A percentile compares a stretch with the other conserved stretches of the same genome.
Evolutionary conservation across 2,113 vertebrate species (phyloP).

Genomic region (Brachirus orientalis): DNA sequence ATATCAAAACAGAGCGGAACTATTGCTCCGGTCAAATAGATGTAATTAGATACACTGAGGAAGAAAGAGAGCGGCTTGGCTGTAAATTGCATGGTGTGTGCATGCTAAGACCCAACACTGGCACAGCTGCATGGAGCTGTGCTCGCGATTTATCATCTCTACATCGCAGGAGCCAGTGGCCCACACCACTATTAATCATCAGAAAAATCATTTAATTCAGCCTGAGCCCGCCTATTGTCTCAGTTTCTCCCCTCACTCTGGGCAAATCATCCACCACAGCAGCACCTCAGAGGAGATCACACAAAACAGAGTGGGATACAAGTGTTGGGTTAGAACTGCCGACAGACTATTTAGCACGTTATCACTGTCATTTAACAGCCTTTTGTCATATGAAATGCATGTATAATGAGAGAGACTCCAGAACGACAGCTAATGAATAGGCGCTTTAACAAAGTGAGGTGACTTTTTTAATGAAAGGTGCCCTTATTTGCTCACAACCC

Average conservation of each 20-base stretch:
- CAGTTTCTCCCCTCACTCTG: slow-evolving; percentile 69
- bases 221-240: slow-evolving; percentile 79
- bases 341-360: slow-evolving; percentile 27
- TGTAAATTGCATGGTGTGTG: slow-evolving; percentile 77
- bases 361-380: slow-evolving; percentile 18
- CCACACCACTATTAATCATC: slow-evolving; percentile 83
- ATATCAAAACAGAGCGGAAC: slow-evolving; percentile 63
- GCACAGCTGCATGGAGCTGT: slow-evolving; percentile 80
- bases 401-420: not conserved
- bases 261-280: slow-evolving; percentile 70
- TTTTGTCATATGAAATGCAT: slow-evolving; percentile 10
- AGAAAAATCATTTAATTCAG: slow-evolving; percentile 83
- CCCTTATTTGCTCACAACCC: too few relatives aligned
- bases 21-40: slow-evolving; percentile 65
- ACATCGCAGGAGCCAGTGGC: slow-evolving; percentile 76
- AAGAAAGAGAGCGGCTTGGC: slow-evolving; percentile 71
- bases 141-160: slow-evolving; percentile 82
- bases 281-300: slow-evolving; percentile 63
- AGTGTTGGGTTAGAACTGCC: slow-evolving; percentile 44
- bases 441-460: slow-evolving; percentile 33
- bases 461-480: slow-evolving; percentile 17
- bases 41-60: slow-evolving; percentile 80
- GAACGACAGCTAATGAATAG: slow-evolving; percentile 7
- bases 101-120: slow-evolving; percentile 76
- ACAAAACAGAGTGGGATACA: slow-evolving; percentile 47